Base-by-base conservation (phyloP, 2,888 invertebrate genomes). In the Alsophila aescularia region DNA sequence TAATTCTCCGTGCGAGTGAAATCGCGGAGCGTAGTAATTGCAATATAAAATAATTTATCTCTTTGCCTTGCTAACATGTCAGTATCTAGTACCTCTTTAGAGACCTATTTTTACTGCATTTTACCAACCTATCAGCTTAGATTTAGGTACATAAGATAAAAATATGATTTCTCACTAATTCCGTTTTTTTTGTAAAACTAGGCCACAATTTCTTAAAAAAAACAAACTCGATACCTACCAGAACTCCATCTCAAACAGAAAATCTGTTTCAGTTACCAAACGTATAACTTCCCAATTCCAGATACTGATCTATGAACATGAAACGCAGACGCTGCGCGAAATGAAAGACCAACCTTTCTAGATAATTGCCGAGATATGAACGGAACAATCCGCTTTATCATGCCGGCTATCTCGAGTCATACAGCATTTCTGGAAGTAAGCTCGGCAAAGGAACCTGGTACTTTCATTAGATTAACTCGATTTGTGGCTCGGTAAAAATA, bases 291-390 rank as follows among this genome's bases (percentile, higher is more conserved):
- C 52, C 45, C 58, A 39, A 58, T 63, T 43, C 50, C 12, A 63
- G 63, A 66, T 66, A 63, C 57, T 61, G 47, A 66, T 66, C 65
- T 60, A 53, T 52, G 58, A 44, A 61, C 61, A 59, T 61, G 63
- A 61, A 73, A 66, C 64, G 67, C 61, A 67, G 58, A 60, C 68
- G 56, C 66, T 65, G 62, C 48, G 60, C 67, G 64, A 70, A 76
- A 77, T 73, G 73, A 70, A 75, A 73, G 71, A 69, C 69, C 70
- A 71, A 61, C 69, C 63, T 72, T 64, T 69, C 69, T 67, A 75
- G 77, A 78, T 78, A 77, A 75, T 74, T 75, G 69, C 66, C 15
- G 48, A 70, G 77, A 76, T 76, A 77, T 67, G 68, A 43, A 62
- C 64, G 53, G 63, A 64, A 68, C 70, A 67, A 67, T 70, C 67